Evolutionary conservation across 2,797 vertebrate genomes (phyloP).

Genomic region (Myotis findleyi): DNA sequence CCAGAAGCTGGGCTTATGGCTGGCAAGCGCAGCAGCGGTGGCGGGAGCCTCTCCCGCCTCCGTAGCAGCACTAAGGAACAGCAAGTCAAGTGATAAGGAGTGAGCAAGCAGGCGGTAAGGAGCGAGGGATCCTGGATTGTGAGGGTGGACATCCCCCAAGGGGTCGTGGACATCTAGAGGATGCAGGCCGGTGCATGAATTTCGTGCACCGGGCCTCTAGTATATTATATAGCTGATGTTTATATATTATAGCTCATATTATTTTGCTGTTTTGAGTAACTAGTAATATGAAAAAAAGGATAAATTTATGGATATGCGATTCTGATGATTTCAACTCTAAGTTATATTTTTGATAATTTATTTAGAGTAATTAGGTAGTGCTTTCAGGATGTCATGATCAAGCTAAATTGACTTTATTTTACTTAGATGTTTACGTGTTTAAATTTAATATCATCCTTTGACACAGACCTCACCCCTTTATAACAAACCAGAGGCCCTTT

Average conservation of each 20-base stretch:
- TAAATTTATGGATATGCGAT: neutral
- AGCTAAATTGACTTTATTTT: neutral
- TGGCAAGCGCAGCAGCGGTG: no score
- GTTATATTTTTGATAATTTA: neutral
- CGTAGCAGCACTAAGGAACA: no score
- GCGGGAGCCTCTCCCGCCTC: no score
- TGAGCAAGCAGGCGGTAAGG: no score
- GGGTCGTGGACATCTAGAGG: no score
- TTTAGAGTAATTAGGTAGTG: neutral
- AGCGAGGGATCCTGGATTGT: no score
- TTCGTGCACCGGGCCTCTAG: no score
- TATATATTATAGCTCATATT: neutral
- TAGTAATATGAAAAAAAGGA: neutral
- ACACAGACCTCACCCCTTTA: neutral
- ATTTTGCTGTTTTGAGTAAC: neutral
- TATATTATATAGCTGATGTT: neutral
- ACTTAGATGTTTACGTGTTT: neutral
- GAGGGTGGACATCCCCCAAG: no score
- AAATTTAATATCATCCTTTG: neutral
- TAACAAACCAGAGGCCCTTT: neutral
- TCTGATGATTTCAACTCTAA: neutral
- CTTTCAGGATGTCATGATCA: constrained; percentile 3
- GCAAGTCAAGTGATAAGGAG: no score
- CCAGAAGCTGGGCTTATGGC: no score
- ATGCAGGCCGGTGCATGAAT: no score